Evolutionary conservation across 1,140 invertebrate genomes (phyloP).

Genomic region (Zelostemma sp.): DNA sequence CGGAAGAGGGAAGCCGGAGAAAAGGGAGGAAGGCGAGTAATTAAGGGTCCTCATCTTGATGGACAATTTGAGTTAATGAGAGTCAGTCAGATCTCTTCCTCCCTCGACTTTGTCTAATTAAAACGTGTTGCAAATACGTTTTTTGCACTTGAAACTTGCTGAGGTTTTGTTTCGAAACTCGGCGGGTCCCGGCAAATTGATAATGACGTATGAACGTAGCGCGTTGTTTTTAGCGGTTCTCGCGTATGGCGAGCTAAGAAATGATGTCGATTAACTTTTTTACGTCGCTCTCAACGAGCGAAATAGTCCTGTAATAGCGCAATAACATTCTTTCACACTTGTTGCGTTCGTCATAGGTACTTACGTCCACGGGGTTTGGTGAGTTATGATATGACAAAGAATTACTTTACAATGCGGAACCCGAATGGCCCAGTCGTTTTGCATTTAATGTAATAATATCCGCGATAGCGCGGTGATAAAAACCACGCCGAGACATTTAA

Average conservation of each 20-base stretch:
- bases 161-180: background rate
- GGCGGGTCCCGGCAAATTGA: background rate
- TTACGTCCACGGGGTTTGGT: slow-evolving; percentile 44
- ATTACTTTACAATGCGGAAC: slow-evolving; percentile 47
- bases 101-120: slow-evolving; percentile 2
- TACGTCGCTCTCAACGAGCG: slow-evolving; percentile 42
- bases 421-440: slow-evolving; percentile 34
- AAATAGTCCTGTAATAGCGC: slow-evolving; percentile 51
- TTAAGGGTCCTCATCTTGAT: slow-evolving; percentile 65
- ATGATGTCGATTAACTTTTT: slow-evolving; percentile 51
- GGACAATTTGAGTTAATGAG: slow-evolving; percentile 69
- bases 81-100: slow-evolving; percentile 45
- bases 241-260: slow-evolving; percentile 38
- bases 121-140: background rate
- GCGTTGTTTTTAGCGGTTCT: slow-evolving; percentile 21
- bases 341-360: slow-evolving; percentile 51
- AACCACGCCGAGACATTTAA: slow-evolving; percentile 7
- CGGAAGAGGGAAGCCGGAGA: background rate
- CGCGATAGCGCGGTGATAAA: slow-evolving; percentile 19
- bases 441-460: slow-evolving; percentile 32
- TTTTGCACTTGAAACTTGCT: background rate
- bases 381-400: slow-evolving; percentile 48
- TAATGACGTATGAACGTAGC: slow-evolving; percentile 15
- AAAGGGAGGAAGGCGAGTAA: slow-evolving; percentile 50
- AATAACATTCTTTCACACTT: slow-evolving; percentile 55